These are phyloP conservation scores for Xenops minutus DNA, from an alignment of 2,797 vertebrate species.

Conservation along the genomic window DNA sequence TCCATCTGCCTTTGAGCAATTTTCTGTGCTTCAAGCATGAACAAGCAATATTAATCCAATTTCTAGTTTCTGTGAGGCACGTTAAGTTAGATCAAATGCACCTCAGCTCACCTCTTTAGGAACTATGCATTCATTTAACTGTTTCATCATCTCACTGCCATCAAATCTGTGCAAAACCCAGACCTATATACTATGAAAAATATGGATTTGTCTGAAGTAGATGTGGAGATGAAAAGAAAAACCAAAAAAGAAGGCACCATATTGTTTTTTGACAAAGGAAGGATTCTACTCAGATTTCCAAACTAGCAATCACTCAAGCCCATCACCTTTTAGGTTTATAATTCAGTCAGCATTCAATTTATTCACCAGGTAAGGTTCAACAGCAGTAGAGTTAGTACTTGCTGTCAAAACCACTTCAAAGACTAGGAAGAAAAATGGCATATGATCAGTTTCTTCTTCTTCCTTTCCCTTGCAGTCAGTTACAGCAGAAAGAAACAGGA, in stretches of 20 bases:
- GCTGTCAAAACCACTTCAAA: not conserved
- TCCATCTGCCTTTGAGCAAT: slow-evolving; percentile 78
- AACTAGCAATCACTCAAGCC: not conserved
- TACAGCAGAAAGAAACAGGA: not conserved
- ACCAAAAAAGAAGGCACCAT: not conserved
- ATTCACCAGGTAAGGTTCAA: not conserved
- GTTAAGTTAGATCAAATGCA: slow-evolving; percentile 72
- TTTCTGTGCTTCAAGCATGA: slow-evolving; percentile 79
- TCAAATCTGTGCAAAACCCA: not conserved
- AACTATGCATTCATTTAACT: slow-evolving; percentile 65
- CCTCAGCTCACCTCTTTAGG: slow-evolving; percentile 51
- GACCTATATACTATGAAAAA: not conserved
- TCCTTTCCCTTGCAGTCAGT: not conserved
- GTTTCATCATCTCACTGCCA: slow-evolving; percentile 26
- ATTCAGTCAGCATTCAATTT: not conserved
- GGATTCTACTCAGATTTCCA: not conserved
- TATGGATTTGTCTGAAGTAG: not conserved
- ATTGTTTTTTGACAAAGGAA: not conserved
- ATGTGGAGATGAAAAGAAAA: not conserved
- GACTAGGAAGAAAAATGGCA: not conserved
- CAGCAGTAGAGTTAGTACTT: not conserved
- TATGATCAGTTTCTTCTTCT: not conserved
- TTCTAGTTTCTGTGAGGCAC: slow-evolving; percentile 73
- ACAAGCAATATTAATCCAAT: slow-evolving; percentile 80
- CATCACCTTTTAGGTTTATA: not conserved